Evolutionary conservation across 2,888 invertebrate genomes (phyloP).

Genomic region (Glyphotaelius pellucidus): DNA sequence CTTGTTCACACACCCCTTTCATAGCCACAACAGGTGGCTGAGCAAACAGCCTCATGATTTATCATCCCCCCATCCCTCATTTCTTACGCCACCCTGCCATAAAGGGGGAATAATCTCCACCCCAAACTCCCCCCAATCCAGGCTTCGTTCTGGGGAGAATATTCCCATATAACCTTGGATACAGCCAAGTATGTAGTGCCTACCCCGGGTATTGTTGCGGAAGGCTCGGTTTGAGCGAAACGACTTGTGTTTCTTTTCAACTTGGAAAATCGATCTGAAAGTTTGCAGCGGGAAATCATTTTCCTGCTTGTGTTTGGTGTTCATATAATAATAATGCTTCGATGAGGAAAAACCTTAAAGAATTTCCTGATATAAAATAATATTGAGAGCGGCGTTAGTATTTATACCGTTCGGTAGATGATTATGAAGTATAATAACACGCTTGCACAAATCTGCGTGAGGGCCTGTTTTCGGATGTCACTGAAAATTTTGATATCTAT

Average conservation of each 20-base stretch:
- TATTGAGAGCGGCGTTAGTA: too few relatives aligned
- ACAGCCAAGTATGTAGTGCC: not conserved
- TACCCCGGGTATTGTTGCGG: conserved; percentile 21
- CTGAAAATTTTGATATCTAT: too few relatives aligned
- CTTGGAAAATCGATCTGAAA: not conserved
- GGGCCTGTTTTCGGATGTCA: too few relatives aligned
- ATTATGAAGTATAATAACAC: too few relatives aligned
- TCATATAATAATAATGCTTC: not conserved
- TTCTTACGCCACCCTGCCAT: not conserved
- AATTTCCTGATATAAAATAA: not conserved
- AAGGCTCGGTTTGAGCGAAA: conserved; percentile 9
- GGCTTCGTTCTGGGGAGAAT: not conserved
- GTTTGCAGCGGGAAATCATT: not conserved
- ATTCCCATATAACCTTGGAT: conserved; percentile 9
- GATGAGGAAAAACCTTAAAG: not conserved
- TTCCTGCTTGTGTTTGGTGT: not conserved
- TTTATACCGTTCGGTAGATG: too few relatives aligned
- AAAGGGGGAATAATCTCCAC: conserved; percentile 7
- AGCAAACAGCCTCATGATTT: conserved; percentile 48
- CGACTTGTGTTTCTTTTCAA: conserved; percentile 8
- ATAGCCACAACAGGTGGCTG: conserved; percentile 52
- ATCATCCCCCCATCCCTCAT: conserved; percentile 7
- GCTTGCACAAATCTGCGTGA: too few relatives aligned
- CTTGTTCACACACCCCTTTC: not conserved
- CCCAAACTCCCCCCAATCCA: conserved; percentile 3